Conservation (phyloP, 2,797 vertebrate genomes). For the Echiichthys vipera region DNA sequence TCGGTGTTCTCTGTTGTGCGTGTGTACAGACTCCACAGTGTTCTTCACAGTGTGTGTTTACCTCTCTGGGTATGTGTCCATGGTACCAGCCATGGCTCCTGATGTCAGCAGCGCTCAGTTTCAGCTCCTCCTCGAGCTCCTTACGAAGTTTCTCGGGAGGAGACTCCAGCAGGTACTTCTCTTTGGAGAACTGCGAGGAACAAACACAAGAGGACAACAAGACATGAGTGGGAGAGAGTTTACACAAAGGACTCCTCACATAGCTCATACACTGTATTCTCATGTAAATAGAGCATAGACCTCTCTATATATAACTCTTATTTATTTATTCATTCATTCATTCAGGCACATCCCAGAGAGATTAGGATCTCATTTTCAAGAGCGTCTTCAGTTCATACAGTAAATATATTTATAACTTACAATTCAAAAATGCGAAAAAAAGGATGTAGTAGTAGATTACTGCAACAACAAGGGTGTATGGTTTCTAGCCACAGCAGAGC, state of each 20-base stretch:
- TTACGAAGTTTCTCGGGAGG: constrained; percentile 96
- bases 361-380: constrained; percentile 26
- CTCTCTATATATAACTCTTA: constrained; percentile 4
- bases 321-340: constrained; percentile 27
- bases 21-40: background rate
- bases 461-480: background rate
- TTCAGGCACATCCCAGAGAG: constrained; percentile 10
- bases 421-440: background rate
- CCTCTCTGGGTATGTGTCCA: constrained; percentile 96
- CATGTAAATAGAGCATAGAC: background rate
- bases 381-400: constrained; percentile 1
- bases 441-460: background rate
- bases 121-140: constrained; percentile 97
- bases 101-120: constrained; percentile 93
- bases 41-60: constrained; percentile 62
- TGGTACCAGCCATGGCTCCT: constrained; percentile 99
- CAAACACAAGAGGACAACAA: constrained; percentile 30
- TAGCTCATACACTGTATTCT: background rate
- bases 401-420: background rate
- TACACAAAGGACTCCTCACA: background rate
- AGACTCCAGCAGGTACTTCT: constrained; percentile 97
- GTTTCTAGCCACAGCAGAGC: background rate
- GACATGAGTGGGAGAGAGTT: background rate
- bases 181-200: constrained; percentile 94
- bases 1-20: background rate